Percentiles rank a stretch among this genome's conserved stretches.
These are phyloP conservation scores for Gephyroberyx darwinii DNA, from an alignment of 2,797 vertebrate species.

Conservation along the genomic window DNA sequence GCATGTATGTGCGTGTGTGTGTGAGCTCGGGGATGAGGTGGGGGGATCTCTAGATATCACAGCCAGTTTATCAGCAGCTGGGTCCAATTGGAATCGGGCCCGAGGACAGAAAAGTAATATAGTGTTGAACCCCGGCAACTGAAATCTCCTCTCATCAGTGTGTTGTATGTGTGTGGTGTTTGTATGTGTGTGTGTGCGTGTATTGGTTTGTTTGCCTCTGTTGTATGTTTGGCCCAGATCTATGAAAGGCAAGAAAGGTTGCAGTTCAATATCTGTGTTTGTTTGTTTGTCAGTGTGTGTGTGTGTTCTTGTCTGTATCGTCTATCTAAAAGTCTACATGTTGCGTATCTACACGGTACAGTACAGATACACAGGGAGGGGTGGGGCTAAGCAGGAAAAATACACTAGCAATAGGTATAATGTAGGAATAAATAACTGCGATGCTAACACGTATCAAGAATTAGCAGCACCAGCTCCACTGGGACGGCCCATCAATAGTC, in stretches of 20 bases:
- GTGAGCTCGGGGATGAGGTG: neutral
- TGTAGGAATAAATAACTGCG: too few relatives aligned
- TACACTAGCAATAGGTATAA: too few relatives aligned
- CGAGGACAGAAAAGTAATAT: constrained; percentile 69
- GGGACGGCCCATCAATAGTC: too few relatives aligned
- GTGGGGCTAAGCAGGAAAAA: too few relatives aligned
- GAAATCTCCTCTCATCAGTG: constrained; percentile 63
- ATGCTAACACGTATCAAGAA: too few relatives aligned
- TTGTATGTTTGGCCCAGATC: constrained; percentile 19
- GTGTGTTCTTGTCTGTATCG: neutral
- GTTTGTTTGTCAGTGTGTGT: too few relatives aligned
- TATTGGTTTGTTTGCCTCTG: constrained; percentile 19
- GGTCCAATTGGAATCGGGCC: constrained; percentile 58
- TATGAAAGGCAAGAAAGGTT: constrained; percentile 33
- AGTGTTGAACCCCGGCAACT: constrained; percentile 45
- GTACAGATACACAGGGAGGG: too few relatives aligned
- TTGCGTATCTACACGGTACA: too few relatives aligned
- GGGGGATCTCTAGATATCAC: constrained; percentile 33
- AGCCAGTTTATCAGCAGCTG: constrained; percentile 66
- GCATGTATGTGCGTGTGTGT: constrained; percentile 7
- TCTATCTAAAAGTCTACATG: too few relatives aligned
- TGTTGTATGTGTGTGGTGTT: constrained; percentile 19
- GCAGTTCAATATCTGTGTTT: neutral
- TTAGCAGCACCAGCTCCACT: too few relatives aligned
- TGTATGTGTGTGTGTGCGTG: constrained; percentile 17